phyloP scores from a whole-genome alignment of 2,797 vertebrate genomes.

The Myripristis murdjan region DNA sequence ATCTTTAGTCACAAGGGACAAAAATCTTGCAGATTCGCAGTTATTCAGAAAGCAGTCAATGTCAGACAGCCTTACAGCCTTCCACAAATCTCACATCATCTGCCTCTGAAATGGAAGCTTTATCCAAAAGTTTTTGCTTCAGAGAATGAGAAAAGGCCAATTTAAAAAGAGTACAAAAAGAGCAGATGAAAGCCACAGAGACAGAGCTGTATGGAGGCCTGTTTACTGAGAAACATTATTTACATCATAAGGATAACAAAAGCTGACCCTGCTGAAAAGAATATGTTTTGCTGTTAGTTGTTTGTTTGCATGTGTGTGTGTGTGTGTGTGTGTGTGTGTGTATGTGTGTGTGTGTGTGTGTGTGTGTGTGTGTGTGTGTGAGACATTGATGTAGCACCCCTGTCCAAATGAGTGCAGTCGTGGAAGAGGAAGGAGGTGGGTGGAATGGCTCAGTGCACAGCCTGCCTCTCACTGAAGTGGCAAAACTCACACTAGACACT shows the following conservation, averaged over 20 bases:
- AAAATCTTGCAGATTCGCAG: constrained; percentile 1
- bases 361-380: constrained; percentile 26
- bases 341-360: constrained; percentile 16
- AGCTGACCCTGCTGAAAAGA: constrained; percentile 48
- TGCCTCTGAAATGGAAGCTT: neutral
- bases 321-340: constrained; percentile 20
- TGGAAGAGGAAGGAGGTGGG: constrained; percentile 44
- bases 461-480: constrained; percentile 16
- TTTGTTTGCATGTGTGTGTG: constrained; percentile 4
- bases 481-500: neutral
- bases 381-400: constrained; percentile 67
- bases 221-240: constrained; percentile 54
- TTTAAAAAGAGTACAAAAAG: constrained; percentile 14
- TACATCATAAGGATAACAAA: constrained; percentile 46
- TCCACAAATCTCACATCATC: constrained; percentile 2
- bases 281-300: constrained; percentile 48
- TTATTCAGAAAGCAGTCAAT: neutral
- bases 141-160: constrained; percentile 17
- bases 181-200: constrained; percentile 33
- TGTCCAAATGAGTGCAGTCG: constrained; percentile 36
- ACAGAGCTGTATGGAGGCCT: constrained; percentile 43
- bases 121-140: neutral
- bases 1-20: too few species aligned
- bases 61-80: neutral
- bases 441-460: constrained; percentile 20